These are phyloP conservation scores for Thamnaconus septentrionalis DNA, from an alignment of 2,113 vertebrate species.

Conservation along the genomic window DNA sequence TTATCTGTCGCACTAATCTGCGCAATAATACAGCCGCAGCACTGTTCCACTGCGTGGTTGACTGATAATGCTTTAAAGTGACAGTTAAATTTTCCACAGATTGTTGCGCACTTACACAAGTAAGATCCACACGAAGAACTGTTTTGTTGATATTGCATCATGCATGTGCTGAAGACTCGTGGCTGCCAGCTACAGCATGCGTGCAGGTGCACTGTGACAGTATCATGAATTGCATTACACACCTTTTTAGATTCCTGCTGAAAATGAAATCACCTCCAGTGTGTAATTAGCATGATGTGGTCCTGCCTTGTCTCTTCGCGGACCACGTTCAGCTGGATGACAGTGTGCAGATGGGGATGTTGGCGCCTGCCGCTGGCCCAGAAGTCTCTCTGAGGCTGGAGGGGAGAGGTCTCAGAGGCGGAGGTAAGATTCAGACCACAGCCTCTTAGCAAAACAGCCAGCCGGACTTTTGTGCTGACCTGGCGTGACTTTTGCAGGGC, in stretches of 20 bases:
- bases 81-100: background rate
- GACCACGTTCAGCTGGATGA: conserved; percentile 74
- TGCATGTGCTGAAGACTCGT: too few relatives aligned
- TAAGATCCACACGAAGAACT: too few relatives aligned
- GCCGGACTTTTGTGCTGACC: background rate
- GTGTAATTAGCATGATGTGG: conserved; percentile 1
- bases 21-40: conserved; percentile 13
- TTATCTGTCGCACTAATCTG: conserved; percentile 24
- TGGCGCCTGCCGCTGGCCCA: conserved; percentile 73
- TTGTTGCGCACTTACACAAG: too few relatives aligned
- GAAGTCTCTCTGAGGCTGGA: conserved; percentile 86
- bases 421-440: conserved; percentile 78
- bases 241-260: too few relatives aligned
- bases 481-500: conserved; percentile 75
- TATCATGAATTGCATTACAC: too few relatives aligned
- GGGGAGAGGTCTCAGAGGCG: conserved; percentile 89
- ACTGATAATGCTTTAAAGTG: background rate
- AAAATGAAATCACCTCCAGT: background rate
- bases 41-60: background rate
- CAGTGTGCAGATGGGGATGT: conserved; percentile 74
- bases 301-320: conserved; percentile 17
- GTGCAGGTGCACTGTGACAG: too few relatives aligned
- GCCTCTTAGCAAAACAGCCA: background rate
- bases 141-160: too few relatives aligned
- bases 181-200: too few relatives aligned